Evolutionary conservation across 2,113 vertebrate genomes (phyloP), one percentile per base, ranked within the genome.

Genomic region (Eleginops maclovinus): DNA sequence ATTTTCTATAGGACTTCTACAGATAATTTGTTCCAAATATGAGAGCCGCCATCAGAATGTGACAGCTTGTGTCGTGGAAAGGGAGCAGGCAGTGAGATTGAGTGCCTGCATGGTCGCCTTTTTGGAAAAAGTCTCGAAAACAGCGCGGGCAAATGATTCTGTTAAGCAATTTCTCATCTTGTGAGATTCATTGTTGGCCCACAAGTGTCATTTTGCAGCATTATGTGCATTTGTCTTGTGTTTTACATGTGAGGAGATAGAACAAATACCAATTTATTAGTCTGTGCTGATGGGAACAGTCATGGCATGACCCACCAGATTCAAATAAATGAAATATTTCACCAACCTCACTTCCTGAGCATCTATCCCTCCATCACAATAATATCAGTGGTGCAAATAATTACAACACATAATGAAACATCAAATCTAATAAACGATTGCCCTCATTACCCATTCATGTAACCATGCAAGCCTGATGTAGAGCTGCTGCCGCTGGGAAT

Each of bases 201-300:
- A 83, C 77, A 94, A 82, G 73, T 91, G 91, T 93, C 89, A 84
- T 72, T 83, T 73, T 84, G 31, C 49, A 50, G 69, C 55, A 51
- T 53, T 47, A 49, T 28, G 64, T 51, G 66, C 86, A 86, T 91
- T 87, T 85, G 72, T 92, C 84, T 88, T 85, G 64, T 67, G 63
- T 78, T 91, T 70, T 74, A 66, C 58, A 24, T 49, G 31, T 36
- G 64, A 61, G 64, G 49, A 68, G 46, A 87, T 21, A 47, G 66
- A 87, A 86, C 59, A 82, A 88, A 92, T 86, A 80, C n/a, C 73
- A 83, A 84, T 88, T 79, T 73, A 88, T 91, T 87, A 81, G 84
- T 81, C 83, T 67, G 44, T 26, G 54, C 60, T 76, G 50, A 79
- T 83, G 60, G 28, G 69, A 89, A 87, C 79, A 82, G 49, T 68